Conservation (phyloP, 2,888 invertebrate genomes). For the Lumbricus terrestris region DNA sequence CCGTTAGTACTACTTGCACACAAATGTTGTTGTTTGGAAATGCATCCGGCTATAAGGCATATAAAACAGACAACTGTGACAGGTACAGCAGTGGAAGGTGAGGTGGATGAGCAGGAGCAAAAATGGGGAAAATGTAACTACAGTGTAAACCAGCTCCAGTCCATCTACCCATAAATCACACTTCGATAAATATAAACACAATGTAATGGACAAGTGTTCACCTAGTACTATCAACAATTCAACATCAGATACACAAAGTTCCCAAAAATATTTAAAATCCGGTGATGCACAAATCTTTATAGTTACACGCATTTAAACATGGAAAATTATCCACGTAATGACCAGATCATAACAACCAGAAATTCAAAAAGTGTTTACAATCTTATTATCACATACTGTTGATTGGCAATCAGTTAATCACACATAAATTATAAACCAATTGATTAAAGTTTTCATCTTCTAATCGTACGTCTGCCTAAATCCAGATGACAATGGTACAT, state of each 20-base stretch:
- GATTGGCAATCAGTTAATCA: not conserved
- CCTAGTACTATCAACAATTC: not conserved
- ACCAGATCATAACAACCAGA: not conserved
- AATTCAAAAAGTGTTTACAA: not conserved
- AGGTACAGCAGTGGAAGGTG: too few relatives aligned
- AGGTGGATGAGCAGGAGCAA: too few relatives aligned
- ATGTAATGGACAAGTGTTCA: not conserved
- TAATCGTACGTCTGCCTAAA: slow-evolving; percentile 9
- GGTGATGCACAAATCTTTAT: not conserved
- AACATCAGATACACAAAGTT: not conserved
- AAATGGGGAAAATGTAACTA: too few relatives aligned
- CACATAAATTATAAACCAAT: not conserved
- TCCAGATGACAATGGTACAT: not conserved
- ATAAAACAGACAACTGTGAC: too few relatives aligned
- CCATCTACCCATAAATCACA: not conserved
- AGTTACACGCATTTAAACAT: not conserved
- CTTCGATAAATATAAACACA: not conserved
- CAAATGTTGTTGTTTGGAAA: too few relatives aligned
- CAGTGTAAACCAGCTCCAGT: not conserved
- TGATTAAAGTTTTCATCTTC: not conserved
- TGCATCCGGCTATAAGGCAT: too few relatives aligned
- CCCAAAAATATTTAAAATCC: not conserved
- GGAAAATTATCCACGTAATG: not conserved
- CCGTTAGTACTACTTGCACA: too few relatives aligned
- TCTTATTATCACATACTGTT: not conserved